Percentiles rank a stretch among this genome's conserved stretches.
Evolutionary conservation across 2,888 invertebrate genomes (phyloP).

Genomic region (Troides helena): DNA sequence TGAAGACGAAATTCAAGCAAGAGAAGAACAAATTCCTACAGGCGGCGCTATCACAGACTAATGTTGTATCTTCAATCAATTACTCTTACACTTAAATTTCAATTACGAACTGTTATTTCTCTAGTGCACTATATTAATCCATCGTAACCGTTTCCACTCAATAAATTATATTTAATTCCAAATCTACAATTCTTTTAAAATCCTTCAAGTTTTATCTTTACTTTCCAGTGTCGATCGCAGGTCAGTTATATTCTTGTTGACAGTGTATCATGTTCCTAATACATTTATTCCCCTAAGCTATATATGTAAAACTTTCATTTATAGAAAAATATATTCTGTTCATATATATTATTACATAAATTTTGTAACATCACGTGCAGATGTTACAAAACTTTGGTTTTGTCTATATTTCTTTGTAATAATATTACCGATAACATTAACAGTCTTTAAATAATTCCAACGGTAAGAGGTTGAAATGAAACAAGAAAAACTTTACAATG

Average conservation of each 20-base stretch:
- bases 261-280: too few species aligned
- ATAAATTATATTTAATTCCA: neutral
- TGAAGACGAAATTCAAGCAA: constrained; percentile 40
- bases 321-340: too few species aligned
- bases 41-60: constrained; percentile 56
- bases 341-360: too few species aligned
- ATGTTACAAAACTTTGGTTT: neutral
- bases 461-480: constrained; percentile 47
- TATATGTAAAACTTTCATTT: too few species aligned
- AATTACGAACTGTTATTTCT: neutral
- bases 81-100: neutral
- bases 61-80: neutral
- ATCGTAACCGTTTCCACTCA: neutral
- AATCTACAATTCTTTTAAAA: constrained; percentile 11
- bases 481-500: constrained; percentile 69
- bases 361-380: neutral
- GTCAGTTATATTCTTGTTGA: too few species aligned
- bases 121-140: neutral
- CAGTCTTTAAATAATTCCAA: neutral
- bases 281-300: too few species aligned
- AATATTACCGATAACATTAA: too few species aligned
- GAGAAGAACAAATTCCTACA: constrained; percentile 53
- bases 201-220: neutral
- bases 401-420: too few species aligned
- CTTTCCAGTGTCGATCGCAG: neutral